These are phyloP conservation scores for Caenorhabditis parvicauda DNA, from an alignment of 2,888 invertebrate genomes.

Conservation along the genomic window DNA sequence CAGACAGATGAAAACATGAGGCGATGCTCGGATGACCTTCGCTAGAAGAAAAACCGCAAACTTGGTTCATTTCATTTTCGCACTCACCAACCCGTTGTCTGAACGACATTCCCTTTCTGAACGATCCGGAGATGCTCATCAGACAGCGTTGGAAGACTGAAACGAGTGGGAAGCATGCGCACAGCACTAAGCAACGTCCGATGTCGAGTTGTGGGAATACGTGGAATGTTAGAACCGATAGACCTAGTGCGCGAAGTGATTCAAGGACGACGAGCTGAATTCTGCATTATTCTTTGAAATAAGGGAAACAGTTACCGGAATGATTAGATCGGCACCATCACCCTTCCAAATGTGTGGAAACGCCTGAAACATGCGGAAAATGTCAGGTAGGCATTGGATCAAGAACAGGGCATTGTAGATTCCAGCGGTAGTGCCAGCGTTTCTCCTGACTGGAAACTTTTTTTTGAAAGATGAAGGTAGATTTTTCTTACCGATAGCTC, in stretches of 20 bases:
- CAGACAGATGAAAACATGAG: conserved; percentile 27
- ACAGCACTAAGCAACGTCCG: conserved; percentile 23
- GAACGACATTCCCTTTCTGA: conserved; percentile 21
- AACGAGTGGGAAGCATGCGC: conserved; percentile 29
- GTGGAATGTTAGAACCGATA: conserved; percentile 37
- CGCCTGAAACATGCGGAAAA: conserved; percentile 34
- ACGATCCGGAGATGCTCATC: conserved; percentile 19
- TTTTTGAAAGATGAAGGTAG: neutral
- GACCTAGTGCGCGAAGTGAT: conserved; percentile 40
- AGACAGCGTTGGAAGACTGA: conserved; percentile 27
- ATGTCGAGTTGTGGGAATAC: conserved; percentile 42
- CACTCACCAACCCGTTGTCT: conserved; percentile 16
- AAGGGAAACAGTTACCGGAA: too few relatives aligned
- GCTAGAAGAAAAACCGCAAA: neutral
- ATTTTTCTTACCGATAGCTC: conserved; percentile 11
- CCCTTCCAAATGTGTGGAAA: conserved; percentile 31
- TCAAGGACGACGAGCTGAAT: conserved; percentile 43
- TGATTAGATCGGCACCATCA: conserved; percentile 9
- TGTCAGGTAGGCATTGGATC: conserved; percentile 53
- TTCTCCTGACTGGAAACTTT: conserved; percentile 28
- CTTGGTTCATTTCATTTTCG: too few relatives aligned
- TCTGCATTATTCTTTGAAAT: neutral
- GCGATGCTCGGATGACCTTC: conserved; percentile 15
- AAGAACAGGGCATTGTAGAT: conserved; percentile 38
- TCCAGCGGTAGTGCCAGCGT: conserved; percentile 32